phyloP scores from a whole-genome alignment of 1,140 invertebrate species.

The Cydia fagiglandana region DNA sequence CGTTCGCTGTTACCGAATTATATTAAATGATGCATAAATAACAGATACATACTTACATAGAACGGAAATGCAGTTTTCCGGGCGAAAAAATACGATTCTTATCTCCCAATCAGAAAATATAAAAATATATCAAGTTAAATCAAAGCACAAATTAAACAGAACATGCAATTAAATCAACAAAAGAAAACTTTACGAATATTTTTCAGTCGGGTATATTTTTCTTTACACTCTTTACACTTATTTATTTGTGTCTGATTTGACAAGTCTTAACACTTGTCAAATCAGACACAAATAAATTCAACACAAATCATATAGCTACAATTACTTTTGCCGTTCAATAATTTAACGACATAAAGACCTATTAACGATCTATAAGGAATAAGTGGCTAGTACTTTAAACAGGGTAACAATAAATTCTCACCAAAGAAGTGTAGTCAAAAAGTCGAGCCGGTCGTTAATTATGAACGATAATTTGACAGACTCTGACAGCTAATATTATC shows the following conservation, averaged over 20 bases:
- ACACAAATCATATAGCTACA: not conserved
- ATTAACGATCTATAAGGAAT: not conserved
- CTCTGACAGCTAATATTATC: slow-evolving; percentile 75
- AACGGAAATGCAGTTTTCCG: slow-evolving; percentile 15
- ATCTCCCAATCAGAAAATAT: not conserved
- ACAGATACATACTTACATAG: not conserved
- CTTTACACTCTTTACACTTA: too few relatives aligned
- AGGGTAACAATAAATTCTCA: slow-evolving; percentile 32
- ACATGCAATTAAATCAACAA: too few relatives aligned
- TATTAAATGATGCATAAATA: slow-evolving; percentile 5
- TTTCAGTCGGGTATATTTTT: too few relatives aligned
- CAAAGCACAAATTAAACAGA: not conserved
- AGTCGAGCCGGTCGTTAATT: slow-evolving; percentile 65
- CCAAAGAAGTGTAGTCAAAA: slow-evolving; percentile 32
- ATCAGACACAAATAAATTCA: not conserved
- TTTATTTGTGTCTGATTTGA: too few relatives aligned
- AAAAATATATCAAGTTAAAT: not conserved
- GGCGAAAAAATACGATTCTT: not conserved
- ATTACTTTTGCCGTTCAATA: not conserved
- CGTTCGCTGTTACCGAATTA: not conserved
- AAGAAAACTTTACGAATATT: too few relatives aligned
- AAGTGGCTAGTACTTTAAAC: slow-evolving; percentile 33
- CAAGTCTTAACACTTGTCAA: not conserved
- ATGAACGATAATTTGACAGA: slow-evolving; percentile 72
- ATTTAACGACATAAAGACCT: not conserved